Evolutionary conservation across 2,888 invertebrate species (phyloP).

Genomic region (Erebia epiphron): DNA sequence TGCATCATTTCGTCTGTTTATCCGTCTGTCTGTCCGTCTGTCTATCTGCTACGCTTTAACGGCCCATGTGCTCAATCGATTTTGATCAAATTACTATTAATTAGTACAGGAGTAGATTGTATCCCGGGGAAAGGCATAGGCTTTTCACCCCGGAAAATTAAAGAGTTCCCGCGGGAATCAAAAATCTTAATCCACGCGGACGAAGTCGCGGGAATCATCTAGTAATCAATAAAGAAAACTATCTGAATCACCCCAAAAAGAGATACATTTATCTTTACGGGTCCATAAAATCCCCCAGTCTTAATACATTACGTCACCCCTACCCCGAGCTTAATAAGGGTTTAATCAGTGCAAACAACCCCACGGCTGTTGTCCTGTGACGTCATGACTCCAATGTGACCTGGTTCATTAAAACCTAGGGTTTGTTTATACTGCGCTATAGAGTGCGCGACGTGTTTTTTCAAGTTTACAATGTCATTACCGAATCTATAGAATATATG

Average conservation of each 20-base stretch:
- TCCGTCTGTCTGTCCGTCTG: too few relatives aligned
- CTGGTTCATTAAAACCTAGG: slow-evolving; percentile 41
- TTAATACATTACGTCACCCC: slow-evolving; percentile 23
- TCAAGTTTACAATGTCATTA: slow-evolving; percentile 19
- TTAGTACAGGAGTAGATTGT: too few relatives aligned
- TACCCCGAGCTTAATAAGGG: slow-evolving; percentile 21
- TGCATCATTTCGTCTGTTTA: too few relatives aligned
- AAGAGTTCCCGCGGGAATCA: too few relatives aligned
- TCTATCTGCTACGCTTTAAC: too few relatives aligned
- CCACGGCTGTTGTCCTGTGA: slow-evolving; percentile 37
- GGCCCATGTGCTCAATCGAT: too few relatives aligned
- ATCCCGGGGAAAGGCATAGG: too few relatives aligned
- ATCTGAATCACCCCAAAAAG: too few relatives aligned
- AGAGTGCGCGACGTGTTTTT: slow-evolving; percentile 12
- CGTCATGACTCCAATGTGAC: slow-evolving; percentile 41
- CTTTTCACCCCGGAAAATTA: too few relatives aligned
- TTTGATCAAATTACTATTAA: too few relatives aligned
- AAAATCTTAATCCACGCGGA: too few relatives aligned
- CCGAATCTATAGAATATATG: too few relatives aligned
- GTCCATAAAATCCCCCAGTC: slow-evolving; percentile 12
- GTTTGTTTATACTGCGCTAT: slow-evolving; percentile 30
- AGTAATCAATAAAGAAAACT: background rate
- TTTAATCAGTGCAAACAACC: slow-evolving; percentile 35
- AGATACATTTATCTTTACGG: background rate
- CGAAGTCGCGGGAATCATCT: background rate